Conservation (phyloP, 2,113 vertebrate genomes). For the Tenrec ecaudatus region DNA sequence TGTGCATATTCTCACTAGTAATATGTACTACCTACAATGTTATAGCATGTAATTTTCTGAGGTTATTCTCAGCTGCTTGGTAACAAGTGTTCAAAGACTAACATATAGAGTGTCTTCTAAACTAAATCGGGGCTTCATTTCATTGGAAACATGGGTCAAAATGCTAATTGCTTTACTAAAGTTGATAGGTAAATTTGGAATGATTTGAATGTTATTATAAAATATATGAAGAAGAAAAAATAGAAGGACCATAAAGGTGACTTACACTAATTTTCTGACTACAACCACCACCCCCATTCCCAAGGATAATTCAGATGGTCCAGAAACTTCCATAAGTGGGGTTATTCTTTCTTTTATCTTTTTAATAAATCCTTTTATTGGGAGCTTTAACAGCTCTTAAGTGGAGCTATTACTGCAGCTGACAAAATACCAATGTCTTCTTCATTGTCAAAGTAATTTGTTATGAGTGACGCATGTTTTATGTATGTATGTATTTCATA, state of each 20-base stretch:
- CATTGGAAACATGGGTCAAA: not conserved
- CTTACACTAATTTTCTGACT: not conserved
- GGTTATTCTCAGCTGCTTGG: not conserved
- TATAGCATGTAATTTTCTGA: too few species aligned
- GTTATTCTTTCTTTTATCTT: too few species aligned
- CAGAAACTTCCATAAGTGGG: not conserved
- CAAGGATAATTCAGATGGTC: not conserved
- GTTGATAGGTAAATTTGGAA: not conserved
- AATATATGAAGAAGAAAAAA: not conserved
- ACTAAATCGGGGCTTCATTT: not conserved
- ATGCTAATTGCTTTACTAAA: not conserved
- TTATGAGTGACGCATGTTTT: not conserved
- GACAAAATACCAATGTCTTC: not conserved
- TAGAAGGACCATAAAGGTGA: not conserved
- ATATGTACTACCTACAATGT: too few species aligned
- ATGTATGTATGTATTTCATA: not conserved
- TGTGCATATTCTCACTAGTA: too few species aligned
- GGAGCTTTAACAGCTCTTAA: not conserved
- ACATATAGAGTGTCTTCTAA: not conserved
- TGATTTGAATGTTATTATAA: not conserved
- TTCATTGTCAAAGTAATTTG: not conserved
- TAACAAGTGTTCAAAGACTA: not conserved
- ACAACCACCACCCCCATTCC: not conserved
- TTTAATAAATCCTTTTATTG: too few species aligned
- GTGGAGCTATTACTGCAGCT: not conserved